Evolutionary conservation across 2,797 vertebrate genomes (phyloP).

Genomic region (Tiaroga cobitis): DNA sequence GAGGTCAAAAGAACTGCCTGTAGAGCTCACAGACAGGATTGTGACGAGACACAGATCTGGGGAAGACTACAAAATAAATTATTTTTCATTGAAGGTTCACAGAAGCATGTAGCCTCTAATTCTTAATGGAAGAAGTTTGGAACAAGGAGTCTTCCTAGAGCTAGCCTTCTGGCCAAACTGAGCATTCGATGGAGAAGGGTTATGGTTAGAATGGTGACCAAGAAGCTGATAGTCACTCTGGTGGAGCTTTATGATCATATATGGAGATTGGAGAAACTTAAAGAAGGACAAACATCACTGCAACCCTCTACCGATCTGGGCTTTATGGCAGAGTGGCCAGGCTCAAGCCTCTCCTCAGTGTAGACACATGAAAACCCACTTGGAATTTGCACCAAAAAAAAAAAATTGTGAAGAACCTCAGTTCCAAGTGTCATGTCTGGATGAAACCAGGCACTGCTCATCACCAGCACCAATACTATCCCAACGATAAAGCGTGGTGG

Average conservation of each 20-base stretch:
- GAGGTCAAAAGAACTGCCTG: background rate
- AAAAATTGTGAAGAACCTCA: background rate
- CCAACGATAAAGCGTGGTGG: background rate
- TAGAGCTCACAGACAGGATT: no score
- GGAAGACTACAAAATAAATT: background rate
- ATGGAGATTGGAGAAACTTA: background rate
- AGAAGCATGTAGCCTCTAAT: background rate
- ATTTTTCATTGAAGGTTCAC: background rate
- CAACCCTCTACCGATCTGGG: background rate
- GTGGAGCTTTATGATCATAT: background rate
- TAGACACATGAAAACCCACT: background rate
- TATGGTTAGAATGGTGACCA: background rate
- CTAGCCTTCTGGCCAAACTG: background rate
- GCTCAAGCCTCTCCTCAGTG: background rate
- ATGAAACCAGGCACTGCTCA: background rate
- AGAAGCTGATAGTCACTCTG: background rate
- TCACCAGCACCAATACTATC: background rate
- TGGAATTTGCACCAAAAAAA: no score
- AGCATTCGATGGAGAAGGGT: background rate
- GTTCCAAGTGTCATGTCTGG: background rate
- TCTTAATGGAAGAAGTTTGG: background rate
- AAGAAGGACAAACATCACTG: background rate
- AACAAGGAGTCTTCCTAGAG: background rate
- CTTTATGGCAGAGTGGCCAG: background rate
- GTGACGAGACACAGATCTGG: background rate